phyloP scores from a whole-genome alignment of 64 coral and sea anemone species.

The Astreopora myriophthalma region DNA sequence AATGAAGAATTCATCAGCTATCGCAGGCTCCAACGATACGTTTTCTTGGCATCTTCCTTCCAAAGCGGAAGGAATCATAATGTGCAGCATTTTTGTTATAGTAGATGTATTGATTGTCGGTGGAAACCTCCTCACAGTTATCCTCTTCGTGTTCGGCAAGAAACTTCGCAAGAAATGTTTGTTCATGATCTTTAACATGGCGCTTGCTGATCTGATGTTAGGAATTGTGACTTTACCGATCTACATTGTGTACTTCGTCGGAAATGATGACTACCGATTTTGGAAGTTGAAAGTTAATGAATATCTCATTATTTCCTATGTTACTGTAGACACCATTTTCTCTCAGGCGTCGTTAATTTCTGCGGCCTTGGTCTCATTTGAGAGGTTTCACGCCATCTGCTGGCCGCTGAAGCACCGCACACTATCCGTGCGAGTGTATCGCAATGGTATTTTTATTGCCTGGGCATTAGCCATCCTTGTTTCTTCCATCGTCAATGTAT shows the following conservation, averaged over 20 bases:
- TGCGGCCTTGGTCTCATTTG: background rate
- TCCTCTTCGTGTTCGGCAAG: too few relatives aligned
- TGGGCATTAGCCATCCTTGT: background rate
- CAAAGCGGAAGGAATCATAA: too few relatives aligned
- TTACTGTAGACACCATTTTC: background rate
- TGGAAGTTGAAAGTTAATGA: background rate
- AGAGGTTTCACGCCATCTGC: background rate
- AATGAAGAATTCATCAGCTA: too few relatives aligned
- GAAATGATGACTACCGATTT: background rate
- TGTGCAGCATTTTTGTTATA: too few relatives aligned
- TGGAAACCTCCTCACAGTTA: too few relatives aligned
- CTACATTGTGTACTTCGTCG: background rate
- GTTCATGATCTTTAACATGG: background rate
- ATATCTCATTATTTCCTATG: background rate
- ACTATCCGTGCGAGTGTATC: too few relatives aligned
- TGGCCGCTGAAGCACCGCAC: background rate
- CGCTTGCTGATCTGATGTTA: background rate
- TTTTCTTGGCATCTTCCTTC: too few relatives aligned
- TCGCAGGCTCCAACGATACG: too few relatives aligned
- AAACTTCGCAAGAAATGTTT: too few relatives aligned
- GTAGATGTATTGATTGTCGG: too few relatives aligned
- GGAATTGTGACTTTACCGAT: background rate
- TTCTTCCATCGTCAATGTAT: too few relatives aligned
- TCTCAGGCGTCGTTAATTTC: background rate
- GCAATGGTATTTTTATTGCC: background rate